Conservation (phyloP, 2,113 vertebrate genomes). For the Willisornis vidua region DNA sequence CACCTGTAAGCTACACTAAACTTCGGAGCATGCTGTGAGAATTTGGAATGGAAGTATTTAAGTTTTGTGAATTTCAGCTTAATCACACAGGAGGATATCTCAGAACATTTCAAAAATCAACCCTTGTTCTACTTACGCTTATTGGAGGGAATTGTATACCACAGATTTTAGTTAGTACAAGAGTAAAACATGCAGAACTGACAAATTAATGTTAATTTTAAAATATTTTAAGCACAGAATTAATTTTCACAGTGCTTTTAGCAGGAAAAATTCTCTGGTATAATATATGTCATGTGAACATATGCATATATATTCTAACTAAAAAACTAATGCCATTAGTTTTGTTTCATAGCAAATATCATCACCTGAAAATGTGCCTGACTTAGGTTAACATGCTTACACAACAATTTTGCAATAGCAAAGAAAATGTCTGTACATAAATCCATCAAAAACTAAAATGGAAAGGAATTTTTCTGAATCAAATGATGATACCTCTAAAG, state of each 20-base stretch:
- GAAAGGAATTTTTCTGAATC: constrained; percentile 22
- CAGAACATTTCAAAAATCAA: not conserved
- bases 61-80: not conserved
- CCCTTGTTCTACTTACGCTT: not conserved
- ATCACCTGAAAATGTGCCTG: not conserved
- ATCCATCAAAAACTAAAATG: constrained; percentile 31
- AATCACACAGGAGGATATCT: not conserved
- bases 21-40: not conserved
- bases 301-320: not conserved
- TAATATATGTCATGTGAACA: accelerated
- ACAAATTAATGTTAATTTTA: not conserved
- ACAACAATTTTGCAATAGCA: not conserved
- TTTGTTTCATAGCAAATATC: constrained; percentile 1
- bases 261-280: not conserved
- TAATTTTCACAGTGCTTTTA: not conserved
- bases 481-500: not conserved
- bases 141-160: not conserved
- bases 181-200: not conserved
- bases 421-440: constrained; percentile 36
- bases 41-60: not conserved
- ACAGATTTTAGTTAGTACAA: not conserved
- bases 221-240: not conserved
- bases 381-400: not conserved
- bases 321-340: not conserved
- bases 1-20: not conserved